Evolutionary conservation across 2,113 vertebrate genomes (phyloP).

Genomic region (Lycocorax pyrrhopterus): DNA sequence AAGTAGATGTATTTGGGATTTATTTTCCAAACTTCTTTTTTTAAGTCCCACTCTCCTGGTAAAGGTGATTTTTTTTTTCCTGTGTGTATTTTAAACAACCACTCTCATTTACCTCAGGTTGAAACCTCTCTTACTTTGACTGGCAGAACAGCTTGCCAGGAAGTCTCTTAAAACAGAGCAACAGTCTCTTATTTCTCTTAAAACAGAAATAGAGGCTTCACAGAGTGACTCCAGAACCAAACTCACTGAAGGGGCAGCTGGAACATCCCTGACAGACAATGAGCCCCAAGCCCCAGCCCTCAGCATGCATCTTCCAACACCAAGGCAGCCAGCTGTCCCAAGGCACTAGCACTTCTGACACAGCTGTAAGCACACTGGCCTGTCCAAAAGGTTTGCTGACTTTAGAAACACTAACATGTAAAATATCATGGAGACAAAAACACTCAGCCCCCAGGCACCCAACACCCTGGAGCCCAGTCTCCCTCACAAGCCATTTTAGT

Average conservation of each 20-base stretch:
- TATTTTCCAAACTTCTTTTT: neutral
- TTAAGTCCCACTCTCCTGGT: neutral
- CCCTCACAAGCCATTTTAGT: fast-evolving
- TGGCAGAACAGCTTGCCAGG: neutral
- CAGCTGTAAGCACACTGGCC: fast-evolving
- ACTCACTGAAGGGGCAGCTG: fast-evolving
- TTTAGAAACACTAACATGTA: neutral
- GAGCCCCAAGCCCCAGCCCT: neutral
- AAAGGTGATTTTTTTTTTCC: neutral
- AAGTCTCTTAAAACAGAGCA: neutral
- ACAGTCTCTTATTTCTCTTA: neutral
- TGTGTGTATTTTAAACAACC: neutral
- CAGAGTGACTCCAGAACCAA: neutral
- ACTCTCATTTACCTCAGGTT: neutral
- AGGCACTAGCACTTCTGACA: neutral
- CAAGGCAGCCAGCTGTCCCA: fast-evolving
- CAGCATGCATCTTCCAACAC: neutral
- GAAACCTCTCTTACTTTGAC: neutral
- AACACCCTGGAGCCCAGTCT: fast-evolving
- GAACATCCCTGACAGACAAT: fast-evolving
- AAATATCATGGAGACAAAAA: neutral
- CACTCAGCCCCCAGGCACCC: fast-evolving
- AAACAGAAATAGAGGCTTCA: neutral
- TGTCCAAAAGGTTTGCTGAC: neutral
- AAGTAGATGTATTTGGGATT: neutral